Evolutionary conservation across 2,113 vertebrate species (phyloP), one percentile per base, ranked within the genome.

Genomic region (Tautogolabrus adspersus): DNA sequence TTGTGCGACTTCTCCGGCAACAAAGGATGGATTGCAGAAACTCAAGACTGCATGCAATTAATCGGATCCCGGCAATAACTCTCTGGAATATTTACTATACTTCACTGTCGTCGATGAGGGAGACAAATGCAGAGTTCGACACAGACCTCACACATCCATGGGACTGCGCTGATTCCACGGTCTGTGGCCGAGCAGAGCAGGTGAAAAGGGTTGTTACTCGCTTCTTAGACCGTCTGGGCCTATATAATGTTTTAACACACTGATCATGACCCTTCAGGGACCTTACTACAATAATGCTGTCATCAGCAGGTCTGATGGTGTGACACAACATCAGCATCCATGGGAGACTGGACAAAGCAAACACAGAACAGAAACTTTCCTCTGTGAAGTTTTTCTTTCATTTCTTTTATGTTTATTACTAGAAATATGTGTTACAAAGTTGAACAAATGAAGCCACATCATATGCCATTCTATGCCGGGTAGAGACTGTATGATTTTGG

Each of bases 261-360:
- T 44, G 61, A 80, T 77, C 62, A 19, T 72, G 75, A 77, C 46
- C 76, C 86, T 78, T 58, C 8, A 18, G 84, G 79, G 86, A 87
- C 59, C 72, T 16, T 10, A 73, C 79, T 60, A 81, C 79, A 84
- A 85, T 87, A 91, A 88, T 81, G 64, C 83, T 91, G 89, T 92
- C 91, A 90, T 83, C 89, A 83, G 84, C 83, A 52, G 58, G 71
- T 44, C 23, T 3, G 21, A 66, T 76, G 52, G 69, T 82, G 73
- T 76, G 82, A 89, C 79, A 87, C 75, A 61, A 51, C 55, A 42
- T 84, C 67, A 70, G 70, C 75, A 76, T 90, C 87, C 91, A 91
- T 83, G 91, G 91, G 92, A 92, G 88, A 93, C 75, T 73, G 75
- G 83, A 83, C 87, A 89, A 85, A 75, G 74, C 65, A 92, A 94